Conservation (phyloP, 2,888 invertebrate genomes). For the Xestobium rufovillosum region DNA sequence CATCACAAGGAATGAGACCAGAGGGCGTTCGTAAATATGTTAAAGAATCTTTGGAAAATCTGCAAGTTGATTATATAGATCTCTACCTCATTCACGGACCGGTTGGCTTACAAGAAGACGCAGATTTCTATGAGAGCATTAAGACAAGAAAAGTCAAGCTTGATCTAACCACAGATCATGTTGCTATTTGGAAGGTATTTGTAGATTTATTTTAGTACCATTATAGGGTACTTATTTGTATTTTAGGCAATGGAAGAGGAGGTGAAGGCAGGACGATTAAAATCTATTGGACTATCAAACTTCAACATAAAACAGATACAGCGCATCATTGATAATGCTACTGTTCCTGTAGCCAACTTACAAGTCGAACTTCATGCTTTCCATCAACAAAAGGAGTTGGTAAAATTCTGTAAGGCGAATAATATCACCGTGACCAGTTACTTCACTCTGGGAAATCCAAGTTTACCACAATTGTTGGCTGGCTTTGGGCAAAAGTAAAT, state of each 20-base stretch:
- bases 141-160: too few species aligned
- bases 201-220: too few species aligned
- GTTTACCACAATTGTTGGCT: too few species aligned
- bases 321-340: constrained; percentile 26
- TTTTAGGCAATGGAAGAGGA: neutral
- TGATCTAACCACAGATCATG: neutral
- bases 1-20: constrained; percentile 52
- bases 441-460: too few species aligned
- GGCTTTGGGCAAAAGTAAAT: too few species aligned
- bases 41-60: constrained; percentile 48
- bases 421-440: constrained; percentile 41
- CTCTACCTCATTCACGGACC: constrained; percentile 1
- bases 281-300: neutral
- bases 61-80: constrained; percentile 21
- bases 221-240: too few species aligned
- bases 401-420: constrained; percentile 32
- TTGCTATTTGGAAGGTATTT: constrained; percentile 32
- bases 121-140: too few species aligned
- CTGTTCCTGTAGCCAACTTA: constrained; percentile 40
- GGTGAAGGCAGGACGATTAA: neutral
- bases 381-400: constrained; percentile 44
- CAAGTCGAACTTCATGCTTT: constrained; percentile 57
- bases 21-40: constrained; percentile 55
- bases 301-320: neutral
- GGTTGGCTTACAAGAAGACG: neutral